phyloP scores from a whole-genome alignment of 1,140 invertebrate species.

The Drosophila athabasca region DNA sequence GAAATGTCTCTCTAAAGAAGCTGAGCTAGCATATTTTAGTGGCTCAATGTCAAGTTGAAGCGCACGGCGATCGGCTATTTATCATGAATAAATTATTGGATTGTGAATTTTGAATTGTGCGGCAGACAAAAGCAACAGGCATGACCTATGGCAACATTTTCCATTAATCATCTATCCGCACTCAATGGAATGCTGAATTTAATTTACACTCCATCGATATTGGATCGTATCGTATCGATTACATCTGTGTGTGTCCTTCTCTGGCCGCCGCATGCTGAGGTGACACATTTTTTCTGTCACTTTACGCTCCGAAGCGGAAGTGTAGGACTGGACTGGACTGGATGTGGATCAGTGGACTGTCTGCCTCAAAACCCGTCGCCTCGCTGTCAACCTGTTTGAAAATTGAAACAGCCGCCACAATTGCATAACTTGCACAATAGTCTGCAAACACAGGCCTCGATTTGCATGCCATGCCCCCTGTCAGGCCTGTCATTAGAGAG shows the following conservation, averaged over 20 bases:
- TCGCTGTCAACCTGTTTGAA: constrained; percentile 34
- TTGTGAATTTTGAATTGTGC: constrained; percentile 2
- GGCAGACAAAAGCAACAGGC: constrained; percentile 42
- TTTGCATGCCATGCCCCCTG: constrained; percentile 21
- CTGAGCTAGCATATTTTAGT: constrained; percentile 61
- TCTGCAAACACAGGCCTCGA: constrained; percentile 4
- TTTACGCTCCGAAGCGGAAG: constrained; percentile 31
- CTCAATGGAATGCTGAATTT: constrained; percentile 25
- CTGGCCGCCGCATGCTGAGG: background rate
- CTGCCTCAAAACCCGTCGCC: constrained; percentile 30
- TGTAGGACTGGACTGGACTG: constrained; percentile 8
- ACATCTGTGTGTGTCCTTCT: constrained; percentile 36
- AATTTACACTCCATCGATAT: constrained; percentile 29
- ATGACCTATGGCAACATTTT: constrained; percentile 73
- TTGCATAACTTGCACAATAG: constrained; percentile 38
- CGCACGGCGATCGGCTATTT: constrained; percentile 41
- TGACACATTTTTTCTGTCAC: no score
- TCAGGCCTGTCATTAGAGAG: constrained; percentile 29
- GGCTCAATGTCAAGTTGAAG: constrained; percentile 78
- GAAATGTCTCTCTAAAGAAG: constrained; percentile 32
- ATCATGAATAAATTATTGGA: constrained; percentile 41
- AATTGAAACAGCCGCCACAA: constrained; percentile 8
- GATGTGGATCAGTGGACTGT: constrained; percentile 44
- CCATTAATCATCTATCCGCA: constrained; percentile 27
- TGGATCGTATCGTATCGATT: background rate